phyloP scores from a whole-genome alignment of 2,888 invertebrate genomes.

The Thymelicus acteon region DNA sequence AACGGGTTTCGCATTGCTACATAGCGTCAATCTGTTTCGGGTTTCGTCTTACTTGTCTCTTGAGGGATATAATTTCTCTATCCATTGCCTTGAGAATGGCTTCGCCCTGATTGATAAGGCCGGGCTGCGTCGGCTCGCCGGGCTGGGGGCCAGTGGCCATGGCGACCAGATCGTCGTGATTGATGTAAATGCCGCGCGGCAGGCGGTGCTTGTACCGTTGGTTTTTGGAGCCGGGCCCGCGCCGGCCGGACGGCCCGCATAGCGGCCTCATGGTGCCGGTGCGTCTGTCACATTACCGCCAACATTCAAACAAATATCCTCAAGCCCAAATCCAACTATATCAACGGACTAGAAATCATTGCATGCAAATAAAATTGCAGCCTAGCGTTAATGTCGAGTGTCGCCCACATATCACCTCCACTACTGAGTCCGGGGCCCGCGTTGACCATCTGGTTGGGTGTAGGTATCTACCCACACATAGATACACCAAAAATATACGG shows the following conservation, averaged over 20 bases:
- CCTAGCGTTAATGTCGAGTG: constrained; percentile 30
- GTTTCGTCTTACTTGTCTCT: constrained; percentile 95
- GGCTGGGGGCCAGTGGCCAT: constrained; percentile 92
- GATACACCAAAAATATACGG: too few species aligned
- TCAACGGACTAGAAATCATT: constrained; percentile 33
- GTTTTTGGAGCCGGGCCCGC: constrained; percentile 81
- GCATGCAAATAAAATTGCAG: constrained; percentile 36
- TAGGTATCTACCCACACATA: too few species aligned
- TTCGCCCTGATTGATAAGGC: constrained; percentile 88
- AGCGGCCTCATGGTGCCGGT: constrained; percentile 92
- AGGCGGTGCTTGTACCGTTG: constrained; percentile 92
- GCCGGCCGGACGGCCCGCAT: constrained; percentile 88
- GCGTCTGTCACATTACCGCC: constrained; percentile 87
- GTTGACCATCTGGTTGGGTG: too few species aligned
- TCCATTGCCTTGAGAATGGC: constrained; percentile 96
- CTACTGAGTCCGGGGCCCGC: background rate
- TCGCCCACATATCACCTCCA: constrained; percentile 35
- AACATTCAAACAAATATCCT: constrained; percentile 64
- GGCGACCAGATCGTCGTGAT: constrained; percentile 97
- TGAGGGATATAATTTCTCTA: constrained; percentile 96
- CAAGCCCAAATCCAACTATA: constrained; percentile 25
- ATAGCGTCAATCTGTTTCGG: constrained; percentile 54
- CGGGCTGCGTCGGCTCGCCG: constrained; percentile 80
- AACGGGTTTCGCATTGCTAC: constrained; percentile 70
- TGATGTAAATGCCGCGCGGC: constrained; percentile 98